A percentile compares a stretch with the other conserved stretches of the same genome.
phyloP scores from a whole-genome alignment of 2,797 vertebrate species.

The Gallirallus australis region DNA sequence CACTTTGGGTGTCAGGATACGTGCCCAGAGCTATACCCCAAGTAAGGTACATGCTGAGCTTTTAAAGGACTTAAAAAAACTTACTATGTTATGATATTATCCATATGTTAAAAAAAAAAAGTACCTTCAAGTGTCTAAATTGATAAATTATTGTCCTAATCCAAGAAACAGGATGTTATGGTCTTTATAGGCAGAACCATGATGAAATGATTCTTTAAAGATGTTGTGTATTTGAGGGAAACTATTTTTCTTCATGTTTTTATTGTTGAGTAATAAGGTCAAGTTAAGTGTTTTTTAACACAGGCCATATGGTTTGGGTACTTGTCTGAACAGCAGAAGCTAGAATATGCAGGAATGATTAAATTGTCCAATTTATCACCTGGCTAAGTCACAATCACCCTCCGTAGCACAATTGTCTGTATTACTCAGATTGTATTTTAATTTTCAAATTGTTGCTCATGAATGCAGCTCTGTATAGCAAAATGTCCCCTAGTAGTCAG shows the following conservation, averaged over 20 bases:
- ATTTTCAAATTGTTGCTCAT: not conserved
- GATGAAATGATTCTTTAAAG: not conserved
- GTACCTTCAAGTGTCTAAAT: not conserved
- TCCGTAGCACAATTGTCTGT: not conserved
- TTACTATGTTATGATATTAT: not conserved
- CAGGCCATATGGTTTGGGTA: not conserved
- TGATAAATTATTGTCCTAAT: not conserved
- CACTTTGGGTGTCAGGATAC: not conserved
- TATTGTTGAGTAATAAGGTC: slow-evolving; percentile 3
- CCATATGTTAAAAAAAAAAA: not conserved
- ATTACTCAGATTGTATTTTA: not conserved
- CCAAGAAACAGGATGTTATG: not conserved
- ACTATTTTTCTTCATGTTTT: not conserved
- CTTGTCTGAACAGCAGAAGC: not conserved
- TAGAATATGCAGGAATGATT: slow-evolving; percentile 7
- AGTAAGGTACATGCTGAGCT: not conserved
- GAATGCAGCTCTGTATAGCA: not conserved
- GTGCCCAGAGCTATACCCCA: not conserved
- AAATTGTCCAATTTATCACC: not conserved
- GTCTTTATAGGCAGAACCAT: not conserved
- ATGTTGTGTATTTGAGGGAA: not conserved
- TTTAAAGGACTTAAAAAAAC: not conserved
- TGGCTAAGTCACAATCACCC: not conserved
- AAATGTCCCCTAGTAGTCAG: not conserved
- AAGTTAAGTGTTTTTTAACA: not conserved